Base-by-base conservation (phyloP, 2,888 invertebrate species). In the Alcis repandata region DNA sequence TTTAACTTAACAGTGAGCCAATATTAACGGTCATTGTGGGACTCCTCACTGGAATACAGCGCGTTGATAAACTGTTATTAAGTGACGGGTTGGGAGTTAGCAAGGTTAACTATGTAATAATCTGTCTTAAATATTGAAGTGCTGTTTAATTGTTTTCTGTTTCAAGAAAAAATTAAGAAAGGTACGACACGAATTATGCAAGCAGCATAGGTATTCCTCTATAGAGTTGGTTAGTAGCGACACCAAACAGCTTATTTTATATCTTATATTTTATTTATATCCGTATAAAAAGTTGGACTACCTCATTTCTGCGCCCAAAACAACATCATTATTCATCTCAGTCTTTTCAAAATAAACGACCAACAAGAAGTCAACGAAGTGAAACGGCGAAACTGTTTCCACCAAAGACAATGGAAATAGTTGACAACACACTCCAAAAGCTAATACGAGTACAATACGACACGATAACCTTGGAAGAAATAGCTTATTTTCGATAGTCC, bases 361-460 rank as follows among this genome's bases (percentile, higher is more conserved):
- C 48, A 49, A 49, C 54, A 61, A 63, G 49, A 49, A 70, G 63
- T 63, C 65, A 67, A 57, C 67, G 67, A 70, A 70, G 62, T 67
- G 66, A 38, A 63, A 60, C 38, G 20, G 20, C 65, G 45, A 63
- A 69, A 69, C 69, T 72, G 59, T 61, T 65, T 64, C n/a, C 7
- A 27, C 43, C 58, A 63, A 70, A 27, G 27, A 27, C 27, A 27
- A 27, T 4, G 6, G 2, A 27, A 27, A 2, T 27, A 6, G 3
- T 27, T 4, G 27, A 27, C 27, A 6, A 6, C 27, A 4, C 6
- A 6, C 27, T 4, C 27, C 3, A 4, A 27, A 27, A 27, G n/a
- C n/a, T n/a, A n/a, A n/a, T n/a, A n/a, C n/a, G n/a, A n/a, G n/a
- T n/a, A n/a, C n/a, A n/a, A n/a, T n/a, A n/a, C n/a, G n/a, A n/a